A percentile compares a stretch with the other conserved stretches of the same genome.
Evolutionary conservation across 2,888 invertebrate genomes (phyloP).

Genomic region (Lasioglossum lativentre): DNA sequence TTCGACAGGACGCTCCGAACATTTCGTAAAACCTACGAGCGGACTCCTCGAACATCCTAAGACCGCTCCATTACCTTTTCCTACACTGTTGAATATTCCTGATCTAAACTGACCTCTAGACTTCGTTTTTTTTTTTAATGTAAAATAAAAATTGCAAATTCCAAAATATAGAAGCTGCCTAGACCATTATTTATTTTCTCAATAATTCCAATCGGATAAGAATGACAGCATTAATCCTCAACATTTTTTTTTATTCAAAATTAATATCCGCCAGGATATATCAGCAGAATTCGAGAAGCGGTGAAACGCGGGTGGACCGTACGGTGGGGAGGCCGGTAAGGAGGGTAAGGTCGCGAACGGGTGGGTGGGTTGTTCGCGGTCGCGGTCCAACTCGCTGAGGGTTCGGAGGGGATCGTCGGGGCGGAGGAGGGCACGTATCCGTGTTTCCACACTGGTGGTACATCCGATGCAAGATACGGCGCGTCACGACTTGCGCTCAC

Average conservation of each 20-base stretch:
- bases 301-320: constrained; percentile 26
- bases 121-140: no score
- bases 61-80: background rate
- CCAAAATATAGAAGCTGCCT: no score
- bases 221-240: no score
- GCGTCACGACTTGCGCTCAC: constrained; percentile 82
- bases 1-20: constrained; percentile 20
- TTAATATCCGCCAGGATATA: rapidly evolving
- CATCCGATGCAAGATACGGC: constrained; percentile 84
- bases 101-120: no score
- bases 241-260: no score
- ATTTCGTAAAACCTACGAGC: background rate
- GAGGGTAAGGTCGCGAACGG: constrained; percentile 65
- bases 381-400: constrained; percentile 40
- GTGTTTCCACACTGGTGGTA: constrained; percentile 84
- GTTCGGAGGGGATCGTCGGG: constrained; percentile 43
- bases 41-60: background rate
- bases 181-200: no score
- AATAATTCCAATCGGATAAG: no score
- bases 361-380: constrained; percentile 52
- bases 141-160: no score
- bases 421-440: constrained; percentile 77
- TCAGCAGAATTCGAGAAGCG: background rate
- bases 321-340: constrained; percentile 29
- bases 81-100: background rate